These are phyloP conservation scores for Gymnothorax reevesii DNA, from an alignment of 2,797 vertebrate species.

Conservation along the genomic window DNA sequence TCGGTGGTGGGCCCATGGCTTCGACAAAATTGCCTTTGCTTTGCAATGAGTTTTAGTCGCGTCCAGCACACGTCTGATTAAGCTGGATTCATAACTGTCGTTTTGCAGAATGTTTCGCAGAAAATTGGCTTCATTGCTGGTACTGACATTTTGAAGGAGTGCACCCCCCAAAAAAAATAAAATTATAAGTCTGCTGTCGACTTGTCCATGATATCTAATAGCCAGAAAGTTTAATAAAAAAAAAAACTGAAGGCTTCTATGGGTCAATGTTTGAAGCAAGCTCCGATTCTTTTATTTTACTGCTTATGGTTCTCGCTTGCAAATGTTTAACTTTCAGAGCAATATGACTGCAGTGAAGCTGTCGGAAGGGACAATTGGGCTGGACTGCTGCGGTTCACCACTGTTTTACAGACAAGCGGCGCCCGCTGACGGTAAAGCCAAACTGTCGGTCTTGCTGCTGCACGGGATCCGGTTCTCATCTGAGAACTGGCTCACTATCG, in stretches of 20 bases:
- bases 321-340: background rate
- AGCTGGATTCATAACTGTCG: background rate
- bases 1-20: background rate
- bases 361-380: conserved; percentile 69
- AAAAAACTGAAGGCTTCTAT: too few species aligned
- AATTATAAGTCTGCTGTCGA: background rate
- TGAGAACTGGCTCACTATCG: conserved; percentile 84
- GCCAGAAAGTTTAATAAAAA: background rate
- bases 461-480: conserved; percentile 95
- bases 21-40: background rate
- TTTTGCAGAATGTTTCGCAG: background rate
- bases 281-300: background rate
- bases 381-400: conserved; percentile 71
- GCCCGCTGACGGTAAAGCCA: conserved; percentile 54
- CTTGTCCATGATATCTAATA: background rate
- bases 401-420: conserved; percentile 83
- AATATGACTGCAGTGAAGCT: conserved; percentile 74
- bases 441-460: conserved; percentile 80
- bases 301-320: too few species aligned
- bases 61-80: background rate
- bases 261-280: background rate
- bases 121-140: background rate
- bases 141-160: background rate
- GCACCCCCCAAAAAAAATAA: background rate
- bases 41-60: background rate